Percentiles rank a stretch among this genome's conserved stretches.
Conservation (phyloP, 92 coral and sea anemone genomes). For the Bergia puertoricense region DNA sequence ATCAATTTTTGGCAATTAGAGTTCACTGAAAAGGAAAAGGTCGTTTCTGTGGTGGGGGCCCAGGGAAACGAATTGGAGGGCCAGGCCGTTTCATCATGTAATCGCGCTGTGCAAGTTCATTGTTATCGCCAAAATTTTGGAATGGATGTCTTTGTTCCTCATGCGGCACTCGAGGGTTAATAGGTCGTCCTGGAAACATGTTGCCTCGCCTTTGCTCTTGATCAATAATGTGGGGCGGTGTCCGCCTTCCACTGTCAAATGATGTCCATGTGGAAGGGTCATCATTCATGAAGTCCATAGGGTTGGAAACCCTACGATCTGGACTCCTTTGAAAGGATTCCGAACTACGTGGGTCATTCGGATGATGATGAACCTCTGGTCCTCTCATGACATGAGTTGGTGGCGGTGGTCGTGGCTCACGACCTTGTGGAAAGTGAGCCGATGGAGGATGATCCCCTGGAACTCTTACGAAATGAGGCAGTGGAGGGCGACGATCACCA, state of each 20-base stretch:
- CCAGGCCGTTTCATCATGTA: slow-evolving; percentile 36
- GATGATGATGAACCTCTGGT: slow-evolving; percentile 13
- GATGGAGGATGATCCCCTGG: slow-evolving; percentile 21
- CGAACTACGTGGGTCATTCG: slow-evolving; percentile 15
- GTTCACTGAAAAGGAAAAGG: slow-evolving; percentile 24
- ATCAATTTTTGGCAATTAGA: not conserved
- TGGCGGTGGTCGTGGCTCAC: slow-evolving; percentile 17
- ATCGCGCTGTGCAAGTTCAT: slow-evolving; percentile 42
- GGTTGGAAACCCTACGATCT: slow-evolving; percentile 40
- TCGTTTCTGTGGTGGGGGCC: slow-evolving; percentile 35
- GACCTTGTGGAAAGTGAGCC: slow-evolving; percentile 19
- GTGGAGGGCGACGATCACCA: slow-evolving; percentile 12
- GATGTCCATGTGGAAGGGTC: slow-evolving; percentile 74
- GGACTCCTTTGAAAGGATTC: slow-evolving; percentile 36
- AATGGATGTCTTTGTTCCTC: slow-evolving; percentile 26
- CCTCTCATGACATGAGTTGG: slow-evolving; percentile 26
- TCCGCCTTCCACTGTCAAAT: slow-evolving; percentile 60
- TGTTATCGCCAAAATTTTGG: slow-evolving; percentile 31
- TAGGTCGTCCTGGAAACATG: slow-evolving; percentile 30
- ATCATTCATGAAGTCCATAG: slow-evolving; percentile 61
- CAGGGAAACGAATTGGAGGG: slow-evolving; percentile 41
- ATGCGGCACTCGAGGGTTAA: slow-evolving; percentile 24
- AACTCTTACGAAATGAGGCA: not conserved
- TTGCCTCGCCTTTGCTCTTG: slow-evolving; percentile 40
- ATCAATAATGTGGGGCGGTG: slow-evolving; percentile 50